Conservation (phyloP, 2,113 vertebrate genomes). For the Euleptes europaea region DNA sequence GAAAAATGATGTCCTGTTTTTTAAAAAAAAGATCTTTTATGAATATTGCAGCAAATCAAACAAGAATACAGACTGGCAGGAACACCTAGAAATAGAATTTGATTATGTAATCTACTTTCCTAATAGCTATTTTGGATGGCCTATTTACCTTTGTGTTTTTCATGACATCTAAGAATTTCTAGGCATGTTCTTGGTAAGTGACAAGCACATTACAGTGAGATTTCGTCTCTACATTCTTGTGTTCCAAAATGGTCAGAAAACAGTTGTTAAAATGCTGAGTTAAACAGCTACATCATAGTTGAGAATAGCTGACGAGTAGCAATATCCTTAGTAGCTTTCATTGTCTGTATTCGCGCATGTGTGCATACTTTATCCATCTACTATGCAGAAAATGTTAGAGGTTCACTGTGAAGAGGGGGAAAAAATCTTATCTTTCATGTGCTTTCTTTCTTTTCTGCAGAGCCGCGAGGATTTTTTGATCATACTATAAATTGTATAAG, state of each 20-base stretch:
- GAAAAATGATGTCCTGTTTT: not conserved
- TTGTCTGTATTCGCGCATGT: not conserved
- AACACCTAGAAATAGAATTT: not conserved
- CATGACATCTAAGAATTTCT: not conserved
- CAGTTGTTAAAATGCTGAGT: no score
- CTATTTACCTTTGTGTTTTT: not conserved
- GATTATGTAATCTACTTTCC: not conserved
- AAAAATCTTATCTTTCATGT: not conserved
- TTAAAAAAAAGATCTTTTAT: not conserved
- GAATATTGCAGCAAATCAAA: constrained; percentile 6
- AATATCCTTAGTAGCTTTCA: not conserved
- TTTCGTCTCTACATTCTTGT: not conserved
- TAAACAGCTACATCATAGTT: not conserved
- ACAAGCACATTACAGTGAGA: not conserved
- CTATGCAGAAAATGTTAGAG: not conserved
- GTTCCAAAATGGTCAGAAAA: not conserved
- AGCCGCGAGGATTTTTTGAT: constrained; percentile 56
- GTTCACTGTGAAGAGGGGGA: not conserved
- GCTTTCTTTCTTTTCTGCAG: constrained; percentile 60
- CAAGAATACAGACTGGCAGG: not conserved
- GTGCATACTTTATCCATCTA: not conserved
- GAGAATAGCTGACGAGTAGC: not conserved
- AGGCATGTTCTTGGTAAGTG: not conserved
- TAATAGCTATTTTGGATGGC: not conserved
- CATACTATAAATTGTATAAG: constrained; percentile 57